phyloP scores from a whole-genome alignment of 1,140 invertebrate species.

The Zophobas morio region DNA sequence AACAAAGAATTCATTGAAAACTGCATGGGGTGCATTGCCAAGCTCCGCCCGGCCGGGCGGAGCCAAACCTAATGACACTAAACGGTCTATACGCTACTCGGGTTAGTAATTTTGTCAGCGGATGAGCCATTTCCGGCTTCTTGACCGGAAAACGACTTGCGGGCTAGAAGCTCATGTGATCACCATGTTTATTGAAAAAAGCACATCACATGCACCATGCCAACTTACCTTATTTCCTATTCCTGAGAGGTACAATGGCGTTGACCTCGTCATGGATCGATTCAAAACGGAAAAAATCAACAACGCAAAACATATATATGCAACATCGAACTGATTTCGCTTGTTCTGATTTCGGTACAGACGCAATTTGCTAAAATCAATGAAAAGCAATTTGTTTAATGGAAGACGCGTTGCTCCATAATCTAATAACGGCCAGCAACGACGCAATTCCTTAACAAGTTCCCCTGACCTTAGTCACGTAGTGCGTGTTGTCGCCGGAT shows the following conservation, averaged over 20 bases:
- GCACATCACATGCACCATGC: slow-evolving; percentile 16
- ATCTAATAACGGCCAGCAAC: slow-evolving; percentile 16
- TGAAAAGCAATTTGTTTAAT: slow-evolving; percentile 32
- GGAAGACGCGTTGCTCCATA: slow-evolving; percentile 1
- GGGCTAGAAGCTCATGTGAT: slow-evolving; percentile 24
- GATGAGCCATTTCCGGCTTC: background rate
- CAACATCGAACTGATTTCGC: background rate
- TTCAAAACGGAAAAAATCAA: background rate
- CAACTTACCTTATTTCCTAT: slow-evolving; percentile 2
- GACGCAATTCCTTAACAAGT: slow-evolving; percentile 30
- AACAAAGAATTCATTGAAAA: slow-evolving; percentile 67
- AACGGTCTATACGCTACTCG: slow-evolving; percentile 6
- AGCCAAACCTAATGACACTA: background rate
- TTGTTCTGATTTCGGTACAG: background rate
- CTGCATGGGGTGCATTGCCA: background rate
- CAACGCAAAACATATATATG: background rate
- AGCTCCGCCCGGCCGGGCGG: background rate
- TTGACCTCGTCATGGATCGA: slow-evolving; percentile 5
- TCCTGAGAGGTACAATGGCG: background rate
- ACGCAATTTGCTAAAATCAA: slow-evolving; percentile 7
- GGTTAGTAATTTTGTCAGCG: slow-evolving; percentile 18
- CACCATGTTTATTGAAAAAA: slow-evolving; percentile 12
- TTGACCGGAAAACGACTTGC: slow-evolving; percentile 8
- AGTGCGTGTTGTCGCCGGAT: slow-evolving; percentile 17
- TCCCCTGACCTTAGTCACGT: slow-evolving; percentile 33